These are phyloP conservation scores for Cirrhinus molitorella DNA, from an alignment of 2,797 vertebrate genomes.

Conservation along the genomic window DNA sequence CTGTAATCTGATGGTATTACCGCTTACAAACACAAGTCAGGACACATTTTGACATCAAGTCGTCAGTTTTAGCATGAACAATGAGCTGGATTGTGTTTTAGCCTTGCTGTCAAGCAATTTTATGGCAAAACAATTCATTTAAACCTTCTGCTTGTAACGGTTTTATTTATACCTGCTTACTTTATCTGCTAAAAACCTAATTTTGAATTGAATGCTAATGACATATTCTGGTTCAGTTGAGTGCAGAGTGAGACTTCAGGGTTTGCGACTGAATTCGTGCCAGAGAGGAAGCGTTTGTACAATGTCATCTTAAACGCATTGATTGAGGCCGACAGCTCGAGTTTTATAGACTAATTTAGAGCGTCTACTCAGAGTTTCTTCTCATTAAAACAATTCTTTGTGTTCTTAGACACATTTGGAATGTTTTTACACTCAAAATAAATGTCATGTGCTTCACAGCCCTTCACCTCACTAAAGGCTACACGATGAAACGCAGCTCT, in stretches of 20 bases:
- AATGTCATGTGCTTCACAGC: slow-evolving; percentile 42
- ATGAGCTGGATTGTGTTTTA: slow-evolving; percentile 66
- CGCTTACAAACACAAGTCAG: slow-evolving; percentile 73
- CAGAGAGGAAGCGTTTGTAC: slow-evolving; percentile 47
- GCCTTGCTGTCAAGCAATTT: slow-evolving; percentile 29
- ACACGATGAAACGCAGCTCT: neutral
- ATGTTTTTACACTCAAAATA: slow-evolving; percentile 49
- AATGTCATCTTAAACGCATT: slow-evolving; percentile 45
- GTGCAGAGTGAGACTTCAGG: neutral
- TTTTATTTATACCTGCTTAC: neutral
- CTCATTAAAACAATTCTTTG: slow-evolving; percentile 53
- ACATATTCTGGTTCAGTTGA: neutral
- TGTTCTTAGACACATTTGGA: slow-evolving; percentile 41
- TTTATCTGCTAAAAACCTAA: neutral
- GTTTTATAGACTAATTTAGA: slow-evolving; percentile 58
- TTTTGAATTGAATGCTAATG: neutral
- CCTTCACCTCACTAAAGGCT: neutral
- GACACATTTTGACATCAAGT: slow-evolving; percentile 73
- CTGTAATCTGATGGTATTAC: slow-evolving; percentile 84
- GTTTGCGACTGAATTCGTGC: slow-evolving; percentile 25
- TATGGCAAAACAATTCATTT: neutral
- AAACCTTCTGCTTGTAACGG: neutral
- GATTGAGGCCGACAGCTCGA: slow-evolving; percentile 61
- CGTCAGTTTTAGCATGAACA: slow-evolving; percentile 74
- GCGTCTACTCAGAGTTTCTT: slow-evolving; percentile 28